Evolutionary conservation across 2,888 invertebrate species (phyloP), one percentile per base, ranked within the genome.

Genomic region (Taenaris catops): DNA sequence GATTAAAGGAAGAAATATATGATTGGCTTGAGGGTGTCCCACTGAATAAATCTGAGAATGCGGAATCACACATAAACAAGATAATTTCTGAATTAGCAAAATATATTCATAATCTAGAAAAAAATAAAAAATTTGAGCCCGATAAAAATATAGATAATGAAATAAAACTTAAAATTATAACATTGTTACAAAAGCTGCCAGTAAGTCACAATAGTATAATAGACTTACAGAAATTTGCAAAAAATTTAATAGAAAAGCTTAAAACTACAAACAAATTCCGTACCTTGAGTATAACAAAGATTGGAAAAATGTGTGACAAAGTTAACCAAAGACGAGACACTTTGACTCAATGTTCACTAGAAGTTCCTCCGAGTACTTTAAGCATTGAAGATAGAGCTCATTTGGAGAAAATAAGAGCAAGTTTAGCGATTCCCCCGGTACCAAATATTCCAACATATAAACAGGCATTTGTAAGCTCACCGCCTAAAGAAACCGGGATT

Each of bases 1-100:
- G 59, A 51, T 56, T 64, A 8, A 68, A 66, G 53, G 54, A 66
- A 7, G 47, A 58, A 38, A 57, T 74, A 3, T 51, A 55, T 9
- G 51, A 63, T 4, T 71, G 65, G 65, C 4, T 65, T 1, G 53
- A 33, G 5, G 4, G 9, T 1, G 19, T 31, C 6, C 26, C 10
- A 8, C 2, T 26, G 6, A 10, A 29, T 2, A 25, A 26, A 6
- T 19, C 14, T 2, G 9, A 19, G 7, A 20, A 8, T 24, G 20
- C 8, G 6, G 16, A 38, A 7, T 11, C 8, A 6, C 8, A 27
- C 11, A 4, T 25, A 11, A 16, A 20, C 14, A 25, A 18, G 9
- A 21, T 26, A 10, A 8, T 17, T 5, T 23, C 25, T 3, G 14
- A 2, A 2, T 25, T 39, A 23, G 34, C 34, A 0, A 59, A 25